These are phyloP conservation scores for Drosophila rellima DNA, from an alignment of 2,888 invertebrate species.

Conservation along the genomic window DNA sequence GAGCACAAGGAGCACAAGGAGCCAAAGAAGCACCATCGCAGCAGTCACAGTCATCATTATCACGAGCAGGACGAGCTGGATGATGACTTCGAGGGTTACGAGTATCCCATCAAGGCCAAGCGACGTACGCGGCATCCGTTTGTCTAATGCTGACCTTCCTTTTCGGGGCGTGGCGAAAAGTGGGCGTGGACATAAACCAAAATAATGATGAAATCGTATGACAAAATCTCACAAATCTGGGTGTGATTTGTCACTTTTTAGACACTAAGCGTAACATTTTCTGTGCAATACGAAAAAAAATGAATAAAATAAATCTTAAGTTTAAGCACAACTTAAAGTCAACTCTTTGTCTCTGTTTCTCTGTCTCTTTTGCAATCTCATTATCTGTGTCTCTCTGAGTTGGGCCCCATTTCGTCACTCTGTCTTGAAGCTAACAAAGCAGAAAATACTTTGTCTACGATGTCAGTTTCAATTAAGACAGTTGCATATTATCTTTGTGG, in stretches of 20 bases:
- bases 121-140: slow-evolving; percentile 83
- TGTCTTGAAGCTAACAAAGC: slow-evolving; percentile 27
- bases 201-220: slow-evolving; percentile 59
- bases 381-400: background rate
- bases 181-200: slow-evolving; percentile 69
- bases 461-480: slow-evolving; percentile 42
- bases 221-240: slow-evolving; percentile 52
- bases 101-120: slow-evolving; percentile 84
- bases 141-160: slow-evolving; percentile 64
- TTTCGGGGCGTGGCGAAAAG: slow-evolving; percentile 18
- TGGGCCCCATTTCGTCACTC: slow-evolving; percentile 16
- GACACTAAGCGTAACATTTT: slow-evolving; percentile 38
- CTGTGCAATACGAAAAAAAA: slow-evolving; percentile 68
- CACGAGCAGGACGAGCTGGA: slow-evolving; percentile 77
- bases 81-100: slow-evolving; percentile 84
- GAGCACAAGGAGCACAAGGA: slow-evolving; percentile 84
- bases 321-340: slow-evolving; percentile 61
- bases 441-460: slow-evolving; percentile 21
- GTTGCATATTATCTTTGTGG: slow-evolving; percentile 17
- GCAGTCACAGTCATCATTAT: slow-evolving; percentile 73
- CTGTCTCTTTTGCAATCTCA: background rate
- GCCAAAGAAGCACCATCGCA: slow-evolving; percentile 74
- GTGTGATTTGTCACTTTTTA: slow-evolving; percentile 79
- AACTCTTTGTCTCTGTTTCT: slow-evolving; percentile 5
- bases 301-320: slow-evolving; percentile 52